phyloP scores from a whole-genome alignment of 1,140 invertebrate species.

The Micrasema minimum region DNA sequence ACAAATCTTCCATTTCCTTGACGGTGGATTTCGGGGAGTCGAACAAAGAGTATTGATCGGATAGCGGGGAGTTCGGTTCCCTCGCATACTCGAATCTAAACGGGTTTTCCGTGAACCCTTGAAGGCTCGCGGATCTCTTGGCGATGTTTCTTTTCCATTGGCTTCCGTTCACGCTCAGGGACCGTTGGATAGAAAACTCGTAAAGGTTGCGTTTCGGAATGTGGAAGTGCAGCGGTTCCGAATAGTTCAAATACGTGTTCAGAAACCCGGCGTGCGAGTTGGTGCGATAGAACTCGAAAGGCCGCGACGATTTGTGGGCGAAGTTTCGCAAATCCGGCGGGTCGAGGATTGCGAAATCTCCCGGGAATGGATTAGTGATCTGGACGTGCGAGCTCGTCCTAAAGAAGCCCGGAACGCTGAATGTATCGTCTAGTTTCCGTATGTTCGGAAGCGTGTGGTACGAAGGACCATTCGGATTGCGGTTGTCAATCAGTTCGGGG shows the following conservation, averaged over 20 bases:
- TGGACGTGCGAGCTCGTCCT: constrained; percentile 1
- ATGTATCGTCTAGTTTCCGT: neutral
- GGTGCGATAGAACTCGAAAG: constrained; percentile 56
- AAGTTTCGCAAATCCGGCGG: neutral
- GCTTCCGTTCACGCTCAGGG: neutral
- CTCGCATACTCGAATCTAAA: constrained; percentile 3
- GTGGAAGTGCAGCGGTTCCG: constrained; percentile 61
- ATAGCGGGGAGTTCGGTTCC: neutral
- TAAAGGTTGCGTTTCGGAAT: constrained; percentile 51
- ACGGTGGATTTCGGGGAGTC: neutral
- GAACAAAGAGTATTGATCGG: neutral
- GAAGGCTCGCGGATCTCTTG: neutral
- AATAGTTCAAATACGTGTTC: constrained; percentile 60
- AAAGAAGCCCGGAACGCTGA: constrained; percentile 16
- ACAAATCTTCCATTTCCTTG: too few relatives aligned
- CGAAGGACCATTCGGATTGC: neutral
- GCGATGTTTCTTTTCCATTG: neutral
- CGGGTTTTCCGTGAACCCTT: neutral
- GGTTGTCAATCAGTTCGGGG: neutral
- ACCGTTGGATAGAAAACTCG: neutral
- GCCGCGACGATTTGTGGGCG: constrained; percentile 38
- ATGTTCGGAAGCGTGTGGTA: constrained; percentile 2
- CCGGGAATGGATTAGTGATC: constrained; percentile 13
- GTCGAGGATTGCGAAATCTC: neutral
- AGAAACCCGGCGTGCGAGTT: constrained; percentile 62